phyloP scores from a whole-genome alignment of 2,888 invertebrate species.

The Carterocephalus palaemon region DNA sequence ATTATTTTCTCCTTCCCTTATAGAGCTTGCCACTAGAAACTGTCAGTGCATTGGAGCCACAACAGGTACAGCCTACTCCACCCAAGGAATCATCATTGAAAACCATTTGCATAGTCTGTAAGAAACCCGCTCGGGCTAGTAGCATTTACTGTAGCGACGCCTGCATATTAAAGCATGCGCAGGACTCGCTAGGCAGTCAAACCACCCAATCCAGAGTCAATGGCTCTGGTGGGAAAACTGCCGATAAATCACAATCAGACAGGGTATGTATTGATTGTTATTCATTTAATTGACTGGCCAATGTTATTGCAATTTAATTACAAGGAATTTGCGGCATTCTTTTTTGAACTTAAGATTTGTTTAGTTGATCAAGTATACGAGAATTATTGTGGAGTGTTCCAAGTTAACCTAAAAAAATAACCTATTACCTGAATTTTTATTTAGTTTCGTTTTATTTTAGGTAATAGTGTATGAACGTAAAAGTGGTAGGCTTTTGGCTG shows the following conservation, averaged over 20 bases:
- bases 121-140: conserved; percentile 85
- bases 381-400: too few relatives aligned
- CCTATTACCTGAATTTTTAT: too few relatives aligned
- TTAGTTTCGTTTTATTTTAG: conserved; percentile 41
- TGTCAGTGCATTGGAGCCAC: conserved; percentile 30
- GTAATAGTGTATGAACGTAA: conserved; percentile 91
- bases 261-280: conserved; percentile 45
- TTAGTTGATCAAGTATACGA: too few relatives aligned
- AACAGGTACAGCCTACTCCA: conserved; percentile 23
- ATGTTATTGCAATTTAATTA: neutral
- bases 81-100: conserved; percentile 45
- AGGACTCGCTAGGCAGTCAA: conserved; percentile 77
- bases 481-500: conserved; percentile 85
- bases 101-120: conserved; percentile 86
- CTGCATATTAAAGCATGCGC: conserved; percentile 91
- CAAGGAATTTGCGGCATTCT: too few relatives aligned
- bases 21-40: conserved; percentile 7
- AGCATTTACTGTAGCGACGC: conserved; percentile 94
- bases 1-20: neutral
- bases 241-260: conserved; percentile 57
- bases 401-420: too few relatives aligned
- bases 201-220: conserved; percentile 43
- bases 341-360: too few relatives aligned
- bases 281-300: neutral
- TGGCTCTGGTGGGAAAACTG: conserved; percentile 44